Percentiles rank a stretch among this genome's conserved stretches.
phyloP scores from a whole-genome alignment of 1,140 invertebrate species.

The Caenorhabditis latens region DNA sequence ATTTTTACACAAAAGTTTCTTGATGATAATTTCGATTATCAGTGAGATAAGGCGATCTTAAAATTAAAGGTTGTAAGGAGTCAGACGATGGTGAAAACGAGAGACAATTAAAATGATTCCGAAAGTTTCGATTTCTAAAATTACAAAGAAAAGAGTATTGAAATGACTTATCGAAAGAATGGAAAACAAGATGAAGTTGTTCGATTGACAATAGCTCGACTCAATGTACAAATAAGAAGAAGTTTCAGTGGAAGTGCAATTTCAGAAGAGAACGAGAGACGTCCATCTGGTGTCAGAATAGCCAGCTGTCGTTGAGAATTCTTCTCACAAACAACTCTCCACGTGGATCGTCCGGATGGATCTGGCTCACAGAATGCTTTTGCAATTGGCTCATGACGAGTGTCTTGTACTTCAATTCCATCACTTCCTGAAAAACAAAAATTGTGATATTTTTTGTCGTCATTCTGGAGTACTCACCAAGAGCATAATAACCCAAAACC shows the following conservation, averaged over 20 bases:
- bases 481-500: slow-evolving; percentile 42
- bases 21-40: slow-evolving; percentile 52
- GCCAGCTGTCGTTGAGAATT: slow-evolving; percentile 36
- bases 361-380: slow-evolving; percentile 30
- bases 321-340: slow-evolving; percentile 46
- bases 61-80: neutral
- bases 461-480: neutral
- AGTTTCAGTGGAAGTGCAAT: slow-evolving; percentile 41
- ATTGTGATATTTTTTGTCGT: neutral
- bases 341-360: slow-evolving; percentile 46
- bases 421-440: slow-evolving; percentile 5
- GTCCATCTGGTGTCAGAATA: slow-evolving; percentile 32
- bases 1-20: slow-evolving; percentile 42
- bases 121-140: neutral
- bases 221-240: slow-evolving; percentile 31
- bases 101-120: neutral
- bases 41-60: slow-evolving; percentile 35
- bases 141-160: slow-evolving; percentile 11
- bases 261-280: slow-evolving; percentile 30
- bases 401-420: slow-evolving; percentile 42
- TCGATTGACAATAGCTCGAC: slow-evolving; percentile 12
- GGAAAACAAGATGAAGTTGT: slow-evolving; percentile 43
- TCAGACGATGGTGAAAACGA: slow-evolving; percentile 8
- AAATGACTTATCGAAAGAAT: slow-evolving; percentile 41
- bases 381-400: slow-evolving; percentile 31